Evolutionary conservation across 2,797 vertebrate genomes (phyloP), one percentile per base, ranked within the genome.

Genomic region (Aplochiton taeniatus): DNA sequence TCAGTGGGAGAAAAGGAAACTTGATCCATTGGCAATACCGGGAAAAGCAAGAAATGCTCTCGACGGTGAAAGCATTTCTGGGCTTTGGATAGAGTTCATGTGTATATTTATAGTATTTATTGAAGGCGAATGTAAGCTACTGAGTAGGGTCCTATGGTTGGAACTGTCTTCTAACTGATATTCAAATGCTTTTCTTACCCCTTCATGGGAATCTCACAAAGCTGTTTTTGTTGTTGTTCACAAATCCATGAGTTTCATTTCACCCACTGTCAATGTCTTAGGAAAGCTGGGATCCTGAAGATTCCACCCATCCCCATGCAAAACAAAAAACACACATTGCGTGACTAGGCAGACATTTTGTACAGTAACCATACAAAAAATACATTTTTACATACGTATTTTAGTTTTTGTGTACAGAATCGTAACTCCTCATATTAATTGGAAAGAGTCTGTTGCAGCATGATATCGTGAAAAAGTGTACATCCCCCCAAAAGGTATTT

Each of bases 71-170:
- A 61, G 72, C 69, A 63, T 82, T 66, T 83, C 63, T 52, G 78
- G 74, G 84, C 82, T 80, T 82, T 69, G 76, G 78, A 69, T 72
- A 77, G 76, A 84, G 74, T 31, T 75, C 55, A 82, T 68, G 66
- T 81, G 82, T 83, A 81, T 93, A 92, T 93, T 93, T 93, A 92
- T 93, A 87, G 85, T 93, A 93, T 93, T 93, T 93, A 93, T 93
- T 93, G 89, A 91, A 91, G 90, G 89, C 92, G 91, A 93, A 93
- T 92, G 90, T 93, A 92, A 90, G 90, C 91, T 93, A 91, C 92
- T 92, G 92, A 92, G 84, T 76, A 79, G 70, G 72, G 74, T 83
- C 84, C 73, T 70, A 80, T 62, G 6, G 77, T 80, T 70, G 85
- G 83, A 87, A 81, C 74, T 76, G 69, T 81, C 58, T 56, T 68